These are phyloP conservation scores for Diprion similis DNA, from an alignment of 1,140 invertebrate genomes.

Conservation along the genomic window DNA sequence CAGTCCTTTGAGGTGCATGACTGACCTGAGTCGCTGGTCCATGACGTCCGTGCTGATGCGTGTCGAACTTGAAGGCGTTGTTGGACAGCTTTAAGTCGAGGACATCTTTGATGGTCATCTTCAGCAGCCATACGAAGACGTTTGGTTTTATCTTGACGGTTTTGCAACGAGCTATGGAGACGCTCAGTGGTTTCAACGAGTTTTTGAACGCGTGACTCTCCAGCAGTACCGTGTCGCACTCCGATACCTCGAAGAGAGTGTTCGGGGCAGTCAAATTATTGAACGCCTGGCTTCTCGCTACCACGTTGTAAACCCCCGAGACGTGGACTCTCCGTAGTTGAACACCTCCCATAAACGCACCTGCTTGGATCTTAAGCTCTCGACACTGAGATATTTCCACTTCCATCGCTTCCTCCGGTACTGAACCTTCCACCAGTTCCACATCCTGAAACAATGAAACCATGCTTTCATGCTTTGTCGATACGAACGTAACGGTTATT, in stretches of 20 bases:
- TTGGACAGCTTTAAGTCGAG: constrained; percentile 61
- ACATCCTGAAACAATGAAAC: constrained; percentile 60
- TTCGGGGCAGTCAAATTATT: constrained; percentile 61
- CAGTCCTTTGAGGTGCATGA: constrained; percentile 7
- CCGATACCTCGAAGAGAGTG: constrained; percentile 62
- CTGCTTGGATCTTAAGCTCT: constrained; percentile 64
- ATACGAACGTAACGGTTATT: background rate
- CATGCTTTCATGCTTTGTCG: constrained; percentile 39
- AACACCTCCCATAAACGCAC: constrained; percentile 55
- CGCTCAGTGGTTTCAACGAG: constrained; percentile 65
- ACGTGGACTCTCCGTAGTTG: constrained; percentile 60
- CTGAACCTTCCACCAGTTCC: constrained; percentile 61
- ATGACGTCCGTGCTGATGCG: constrained; percentile 60
- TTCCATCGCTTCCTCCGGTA: constrained; percentile 62
- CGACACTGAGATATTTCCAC: constrained; percentile 67
- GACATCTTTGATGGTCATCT: constrained; percentile 66
- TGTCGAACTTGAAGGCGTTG: constrained; percentile 70
- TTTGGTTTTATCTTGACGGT: constrained; percentile 66
- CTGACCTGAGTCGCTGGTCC: constrained; percentile 67
- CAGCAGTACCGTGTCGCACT: constrained; percentile 62
- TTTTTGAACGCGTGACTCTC: constrained; percentile 66
- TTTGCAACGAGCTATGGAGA: constrained; percentile 63
- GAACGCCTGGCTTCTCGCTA: constrained; percentile 63
- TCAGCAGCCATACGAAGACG: constrained; percentile 70
- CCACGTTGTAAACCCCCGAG: constrained; percentile 57